Evolutionary conservation across 2,113 vertebrate species (phyloP).

Genomic region (Brachionichthys hirsutus): DNA sequence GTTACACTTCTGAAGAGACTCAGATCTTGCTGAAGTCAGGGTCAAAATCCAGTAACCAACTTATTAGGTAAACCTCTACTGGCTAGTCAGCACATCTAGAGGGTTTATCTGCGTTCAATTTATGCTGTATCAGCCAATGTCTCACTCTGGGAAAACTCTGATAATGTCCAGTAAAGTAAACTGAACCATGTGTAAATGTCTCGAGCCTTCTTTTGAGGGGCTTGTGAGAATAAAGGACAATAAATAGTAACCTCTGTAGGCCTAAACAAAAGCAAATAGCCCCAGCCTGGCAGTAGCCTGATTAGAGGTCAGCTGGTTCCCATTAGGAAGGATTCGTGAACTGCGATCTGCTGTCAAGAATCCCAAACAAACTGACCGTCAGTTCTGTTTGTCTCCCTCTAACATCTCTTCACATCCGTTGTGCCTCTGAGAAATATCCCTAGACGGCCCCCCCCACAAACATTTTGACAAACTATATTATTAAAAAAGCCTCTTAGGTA

Average conservation of each 20-base stretch:
- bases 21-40: no score
- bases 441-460: conserved; percentile 41
- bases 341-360: conserved; percentile 69
- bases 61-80: no score
- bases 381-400: conserved; percentile 58
- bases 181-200: conserved; percentile 31
- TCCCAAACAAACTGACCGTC: conserved; percentile 70
- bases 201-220: conserved; percentile 43
- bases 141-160: conserved; percentile 54
- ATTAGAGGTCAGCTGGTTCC: conserved; percentile 72
- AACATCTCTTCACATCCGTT: conserved; percentile 42
- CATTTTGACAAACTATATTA: conserved; percentile 23
- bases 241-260: conserved; percentile 64
- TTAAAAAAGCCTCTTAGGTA: conserved; percentile 24
- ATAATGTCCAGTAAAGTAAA: conserved; percentile 45
- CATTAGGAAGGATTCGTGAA: conserved; percentile 76
- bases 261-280: conserved; percentile 71
- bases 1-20: no score
- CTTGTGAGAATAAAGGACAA: conserved; percentile 65
- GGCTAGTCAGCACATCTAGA: conserved; percentile 23
- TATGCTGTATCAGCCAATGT: conserved; percentile 45
- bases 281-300: conserved; percentile 50
- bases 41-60: no score
- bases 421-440: conserved; percentile 44
- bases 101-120: conserved; percentile 25